A percentile compares a stretch with the other conserved stretches of the same genome.
These are phyloP conservation scores for Pachyrhynchus sulphureomaculatus DNA, from an alignment of 1,140 invertebrate species.

Conservation along the genomic window DNA sequence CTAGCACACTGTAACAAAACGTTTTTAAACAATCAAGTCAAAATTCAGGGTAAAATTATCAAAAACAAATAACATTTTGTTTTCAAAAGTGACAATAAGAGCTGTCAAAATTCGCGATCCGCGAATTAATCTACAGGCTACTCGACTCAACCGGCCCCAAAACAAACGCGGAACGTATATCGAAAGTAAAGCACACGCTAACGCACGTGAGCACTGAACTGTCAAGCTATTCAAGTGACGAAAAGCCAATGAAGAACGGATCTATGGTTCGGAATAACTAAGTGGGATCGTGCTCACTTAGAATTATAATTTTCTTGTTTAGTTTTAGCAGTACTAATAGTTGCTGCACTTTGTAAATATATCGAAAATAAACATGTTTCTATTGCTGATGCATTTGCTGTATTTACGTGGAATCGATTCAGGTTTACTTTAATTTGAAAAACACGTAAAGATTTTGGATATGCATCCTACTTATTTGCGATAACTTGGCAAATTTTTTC, in stretches of 20 bases:
- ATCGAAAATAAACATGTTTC: too few relatives aligned
- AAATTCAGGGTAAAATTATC: too few relatives aligned
- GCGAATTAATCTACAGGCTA: background rate
- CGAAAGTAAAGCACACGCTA: background rate
- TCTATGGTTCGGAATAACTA: slow-evolving; percentile 15
- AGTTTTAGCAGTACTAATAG: slow-evolving; percentile 4
- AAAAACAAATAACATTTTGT: too few relatives aligned
- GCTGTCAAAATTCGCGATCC: background rate
- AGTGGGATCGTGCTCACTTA: slow-evolving; percentile 15
- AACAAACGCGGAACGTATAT: background rate
- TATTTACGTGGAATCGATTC: too few relatives aligned
- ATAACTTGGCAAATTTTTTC: too few relatives aligned
- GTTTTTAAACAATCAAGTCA: too few relatives aligned
- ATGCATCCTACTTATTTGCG: too few relatives aligned
- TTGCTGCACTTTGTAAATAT: background rate
- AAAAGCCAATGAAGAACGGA: slow-evolving; percentile 14
- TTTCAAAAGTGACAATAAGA: too few relatives aligned
- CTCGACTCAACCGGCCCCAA: background rate
- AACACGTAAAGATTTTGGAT: too few relatives aligned
- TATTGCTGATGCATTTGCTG: too few relatives aligned
- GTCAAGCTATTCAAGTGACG: slow-evolving; percentile 16
- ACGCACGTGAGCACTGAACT: slow-evolving; percentile 11
- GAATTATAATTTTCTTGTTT: slow-evolving; percentile 12
- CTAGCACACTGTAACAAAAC: too few relatives aligned
- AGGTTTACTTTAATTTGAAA: too few relatives aligned